Base-by-base conservation (phyloP, 1,140 invertebrate species). In the Danaus plexippus region DNA sequence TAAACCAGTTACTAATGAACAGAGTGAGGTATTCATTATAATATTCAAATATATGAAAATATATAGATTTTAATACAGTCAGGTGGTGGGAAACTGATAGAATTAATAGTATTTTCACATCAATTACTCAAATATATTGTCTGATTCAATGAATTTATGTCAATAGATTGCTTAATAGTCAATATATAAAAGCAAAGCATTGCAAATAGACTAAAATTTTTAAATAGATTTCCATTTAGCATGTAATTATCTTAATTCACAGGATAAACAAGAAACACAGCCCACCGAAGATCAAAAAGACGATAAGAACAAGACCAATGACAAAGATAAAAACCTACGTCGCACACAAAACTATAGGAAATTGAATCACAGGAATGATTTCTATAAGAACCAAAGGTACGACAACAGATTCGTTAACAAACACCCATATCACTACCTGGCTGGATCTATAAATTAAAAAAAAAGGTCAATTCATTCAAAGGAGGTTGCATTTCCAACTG, bases 361-460 rank as follows among this genome's bases (percentile, higher is more conserved):
- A 45, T 50, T 79, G 9, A 77, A 77, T 41, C 73, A 81, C 46
- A 57, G 78, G 1, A 74, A 73, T 52, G 82, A 82, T 22, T 80
- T 81, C 66, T 85, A 83, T 49, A 82, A 77, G 47, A 81, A 82
- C 55, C 75, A 80, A 52, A 81, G 82, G 71, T 85, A 85, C 53
- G 80, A 84, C 45, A 70, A 65, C 13, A 66, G 82, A 52, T 84
- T 85, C 52, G 75, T 80, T 52, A 77, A 76, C 48, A 59, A 80
- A 52, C 78, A 82, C 44, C 82, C 82, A 9, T 85, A 83, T 51
- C 77, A 80, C 54, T 85, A 85, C 47, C 57, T 85, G 40, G 82
- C 82, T 0, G 80, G 82, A 13, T 76, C 82, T 22, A 85, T 84
- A 12, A 83, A 85, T 50, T 84, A 77, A 67, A 32, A 32, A 32